These are phyloP conservation scores for Bombus terrestris DNA, from an alignment of 1,140 invertebrate species.

Conservation along the genomic window DNA sequence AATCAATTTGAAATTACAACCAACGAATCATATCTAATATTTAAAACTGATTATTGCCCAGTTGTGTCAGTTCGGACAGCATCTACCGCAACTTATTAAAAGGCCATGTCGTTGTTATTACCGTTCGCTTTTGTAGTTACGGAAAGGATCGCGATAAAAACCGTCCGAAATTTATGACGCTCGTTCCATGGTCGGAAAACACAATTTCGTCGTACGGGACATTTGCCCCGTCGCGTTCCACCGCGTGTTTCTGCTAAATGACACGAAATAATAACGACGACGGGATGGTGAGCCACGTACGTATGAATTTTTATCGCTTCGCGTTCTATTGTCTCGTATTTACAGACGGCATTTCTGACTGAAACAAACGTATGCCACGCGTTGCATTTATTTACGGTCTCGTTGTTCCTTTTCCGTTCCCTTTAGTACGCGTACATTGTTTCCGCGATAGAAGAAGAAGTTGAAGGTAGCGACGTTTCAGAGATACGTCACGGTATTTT, in stretches of 20 bases:
- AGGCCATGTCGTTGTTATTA: conserved; percentile 8
- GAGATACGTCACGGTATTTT: neutral
- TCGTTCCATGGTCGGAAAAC: conserved; percentile 12
- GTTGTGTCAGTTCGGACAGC: neutral
- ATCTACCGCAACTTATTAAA: conserved; percentile 1
- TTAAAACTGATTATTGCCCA: neutral
- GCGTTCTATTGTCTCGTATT: conserved; percentile 39
- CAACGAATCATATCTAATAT: neutral
- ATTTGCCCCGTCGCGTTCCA: conserved; percentile 30
- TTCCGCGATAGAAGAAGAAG: neutral
- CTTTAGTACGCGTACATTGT: neutral
- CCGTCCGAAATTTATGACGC: conserved; percentile 22
- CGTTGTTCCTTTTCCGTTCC: neutral
- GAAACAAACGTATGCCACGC: conserved; percentile 26
- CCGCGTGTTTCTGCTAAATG: conserved; percentile 42
- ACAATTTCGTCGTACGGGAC: conserved; percentile 20
- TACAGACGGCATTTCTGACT: conserved; percentile 2
- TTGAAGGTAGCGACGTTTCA: neutral
- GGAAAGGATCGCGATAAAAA: conserved; percentile 27
- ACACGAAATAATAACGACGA: conserved; percentile 46
- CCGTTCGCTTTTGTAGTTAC: neutral
- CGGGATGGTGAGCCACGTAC: conserved; percentile 27
- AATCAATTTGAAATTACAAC: neutral
- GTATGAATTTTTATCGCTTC: conserved; percentile 53
- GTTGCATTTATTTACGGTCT: conserved; percentile 12